phyloP scores from a whole-genome alignment of 1,140 invertebrate species.

The Spodoptera litura region DNA sequence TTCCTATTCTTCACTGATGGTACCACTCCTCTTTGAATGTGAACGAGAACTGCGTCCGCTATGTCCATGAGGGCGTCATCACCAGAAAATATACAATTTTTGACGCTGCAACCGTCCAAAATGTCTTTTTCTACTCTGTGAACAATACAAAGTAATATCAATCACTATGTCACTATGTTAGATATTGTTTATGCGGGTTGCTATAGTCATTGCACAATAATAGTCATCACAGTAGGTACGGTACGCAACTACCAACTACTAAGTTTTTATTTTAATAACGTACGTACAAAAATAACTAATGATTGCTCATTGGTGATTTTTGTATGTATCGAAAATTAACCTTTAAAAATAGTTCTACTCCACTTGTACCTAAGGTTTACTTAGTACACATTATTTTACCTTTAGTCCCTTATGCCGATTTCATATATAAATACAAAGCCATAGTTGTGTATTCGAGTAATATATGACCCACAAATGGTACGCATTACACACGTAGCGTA shows the following conservation, averaged over 20 bases:
- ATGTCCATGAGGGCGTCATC: conserved; percentile 55
- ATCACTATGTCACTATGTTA: background rate
- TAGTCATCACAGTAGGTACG: no score
- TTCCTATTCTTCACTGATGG: conserved; percentile 60
- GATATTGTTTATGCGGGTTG: no score
- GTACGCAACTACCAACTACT: no score
- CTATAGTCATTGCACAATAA: no score
- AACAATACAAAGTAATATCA: conserved; percentile 36
- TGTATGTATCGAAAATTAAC: no score
- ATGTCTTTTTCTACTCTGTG: conserved; percentile 57
- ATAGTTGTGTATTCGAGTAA: conserved; percentile 1
- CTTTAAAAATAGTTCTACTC: no score
- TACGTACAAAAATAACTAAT: no score
- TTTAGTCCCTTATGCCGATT: no score
- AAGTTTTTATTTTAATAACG: no score
- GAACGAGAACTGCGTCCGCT: conserved; percentile 73
- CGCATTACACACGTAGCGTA: conserved; percentile 19
- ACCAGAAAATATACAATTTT: conserved; percentile 71
- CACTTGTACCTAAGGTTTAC: no score
- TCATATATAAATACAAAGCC: background rate
- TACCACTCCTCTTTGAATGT: conserved; percentile 66
- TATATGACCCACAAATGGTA: conserved; percentile 15
- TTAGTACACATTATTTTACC: no score
- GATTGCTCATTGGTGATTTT: no score
- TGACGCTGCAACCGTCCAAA: conserved; percentile 69